These are phyloP conservation scores for Ephialtes manifestator DNA, from an alignment of 2,888 invertebrate species.

Conservation along the genomic window DNA sequence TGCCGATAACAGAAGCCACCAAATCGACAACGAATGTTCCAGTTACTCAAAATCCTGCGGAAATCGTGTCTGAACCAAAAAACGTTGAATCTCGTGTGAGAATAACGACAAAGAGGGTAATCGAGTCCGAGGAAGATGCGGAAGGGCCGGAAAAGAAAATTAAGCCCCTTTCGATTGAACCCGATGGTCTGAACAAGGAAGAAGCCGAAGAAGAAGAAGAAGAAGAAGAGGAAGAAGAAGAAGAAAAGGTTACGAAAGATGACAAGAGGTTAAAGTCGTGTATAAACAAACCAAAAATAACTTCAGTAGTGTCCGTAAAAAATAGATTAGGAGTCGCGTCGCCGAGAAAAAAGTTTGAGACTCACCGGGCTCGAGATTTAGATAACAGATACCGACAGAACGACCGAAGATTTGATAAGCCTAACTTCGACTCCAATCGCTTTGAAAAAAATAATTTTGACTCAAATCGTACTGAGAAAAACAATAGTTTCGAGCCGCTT, in stretches of 20 bases:
- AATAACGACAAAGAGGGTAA: conserved; percentile 81
- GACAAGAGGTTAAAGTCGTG: conserved; percentile 78
- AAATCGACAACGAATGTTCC: background rate
- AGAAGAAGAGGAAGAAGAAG: conserved; percentile 82
- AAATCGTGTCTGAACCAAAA: conserved; percentile 50
- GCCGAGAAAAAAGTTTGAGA: conserved; percentile 79
- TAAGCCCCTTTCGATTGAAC: conserved; percentile 75
- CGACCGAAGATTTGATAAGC: conserved; percentile 67
- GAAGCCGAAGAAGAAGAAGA: conserved; percentile 84
- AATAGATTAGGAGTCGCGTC: conserved; percentile 78
- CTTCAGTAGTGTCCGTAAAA: conserved; percentile 83
- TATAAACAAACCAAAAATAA: conserved; percentile 81
- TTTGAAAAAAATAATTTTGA: conserved; percentile 65
- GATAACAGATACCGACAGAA: conserved; percentile 66
- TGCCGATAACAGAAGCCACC: conserved; percentile 35
- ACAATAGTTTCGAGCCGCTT: conserved; percentile 60
- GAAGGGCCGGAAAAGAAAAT: conserved; percentile 47
- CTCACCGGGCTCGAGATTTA: conserved; percentile 70
- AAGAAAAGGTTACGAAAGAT: conserved; percentile 60
- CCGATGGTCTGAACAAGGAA: conserved; percentile 79
- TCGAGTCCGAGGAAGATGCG: conserved; percentile 40
- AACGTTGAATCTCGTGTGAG: conserved; percentile 33
- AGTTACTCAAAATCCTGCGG: conserved; percentile 40
- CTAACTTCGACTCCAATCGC: conserved; percentile 67
- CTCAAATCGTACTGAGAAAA: conserved; percentile 71